Base-by-base conservation (phyloP, 2,888 invertebrate species). In the Erpobdella octoculata region DNA sequence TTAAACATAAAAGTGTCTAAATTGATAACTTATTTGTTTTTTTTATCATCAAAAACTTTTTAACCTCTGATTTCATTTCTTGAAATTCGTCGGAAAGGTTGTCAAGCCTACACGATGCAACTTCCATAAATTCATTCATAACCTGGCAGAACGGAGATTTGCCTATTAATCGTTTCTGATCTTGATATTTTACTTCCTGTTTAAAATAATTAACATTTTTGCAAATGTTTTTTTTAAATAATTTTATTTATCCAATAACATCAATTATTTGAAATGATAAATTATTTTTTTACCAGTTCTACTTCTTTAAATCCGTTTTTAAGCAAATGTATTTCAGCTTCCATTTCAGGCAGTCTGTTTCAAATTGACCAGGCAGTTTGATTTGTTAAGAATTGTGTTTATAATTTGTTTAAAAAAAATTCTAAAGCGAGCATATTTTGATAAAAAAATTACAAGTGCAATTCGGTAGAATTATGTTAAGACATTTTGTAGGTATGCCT, bases 121-220 rank as follows among this genome's bases (percentile, higher is more conserved):
- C 90, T 0, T 93, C 91, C 80, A 93, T 90, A 85, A 96, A 95
- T 82, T 95, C 94, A 75, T 91, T 87, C 93, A 95, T 94, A 36
- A 93, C 92, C 21, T 6, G 5, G 38, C 65, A 33, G 37, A 65
- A 65, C 6, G 8, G 21, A 18, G 0, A 95, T 81, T 91, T 89
- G 83, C 94, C 93, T 15, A 88, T 88, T 15, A 28, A 33, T 31
- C 79, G 76, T 66, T 87, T 86, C 74, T 91, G 89, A 64, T 91
- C 88, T 83, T 93, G 93, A 84, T 91, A 93, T 80, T 93, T 92
- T 78, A 95, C 88, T 85, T 94, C 94, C 76, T 81, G 65, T 6
- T 8, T 15, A 18, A 8, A 9, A 18, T 21, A 12, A 18, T 21
- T n/a, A 59, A 59, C 59, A 18, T 15, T 21, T n/a, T 21, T 59